These are phyloP conservation scores for Macrotis lagotis DNA, from an alignment of 2,113 vertebrate genomes.

Conservation along the genomic window DNA sequence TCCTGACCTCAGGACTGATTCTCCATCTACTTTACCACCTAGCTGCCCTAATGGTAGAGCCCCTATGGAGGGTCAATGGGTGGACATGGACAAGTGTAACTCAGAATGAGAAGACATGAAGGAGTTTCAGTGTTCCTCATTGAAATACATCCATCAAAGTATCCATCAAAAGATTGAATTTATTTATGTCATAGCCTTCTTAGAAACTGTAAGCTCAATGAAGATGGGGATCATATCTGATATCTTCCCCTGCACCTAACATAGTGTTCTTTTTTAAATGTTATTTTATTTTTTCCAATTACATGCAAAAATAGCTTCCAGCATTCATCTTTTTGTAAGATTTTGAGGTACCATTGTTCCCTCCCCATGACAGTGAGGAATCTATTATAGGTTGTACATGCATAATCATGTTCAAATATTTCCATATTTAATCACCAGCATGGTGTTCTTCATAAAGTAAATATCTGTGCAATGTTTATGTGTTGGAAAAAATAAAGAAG, in stretches of 20 bases:
- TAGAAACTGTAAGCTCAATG: neutral
- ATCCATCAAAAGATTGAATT: neutral
- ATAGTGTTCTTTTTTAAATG: neutral
- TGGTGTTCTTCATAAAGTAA: neutral
- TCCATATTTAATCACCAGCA: no score
- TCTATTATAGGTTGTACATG: no score
- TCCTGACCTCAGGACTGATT: no score
- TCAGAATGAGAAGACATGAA: neutral
- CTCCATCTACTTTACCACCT: no score
- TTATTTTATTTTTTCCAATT: no score
- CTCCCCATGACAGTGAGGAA: no score
- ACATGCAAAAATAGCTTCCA: no score
- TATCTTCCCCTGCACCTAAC: neutral
- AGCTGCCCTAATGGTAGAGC: no score
- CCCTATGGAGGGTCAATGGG: neutral
- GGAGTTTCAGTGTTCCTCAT: neutral
- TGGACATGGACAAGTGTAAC: neutral
- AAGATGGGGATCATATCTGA: neutral
- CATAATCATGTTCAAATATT: no score
- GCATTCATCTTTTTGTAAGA: no score
- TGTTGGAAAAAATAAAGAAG: neutral
- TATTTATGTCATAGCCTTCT: neutral
- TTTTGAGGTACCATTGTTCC: no score
- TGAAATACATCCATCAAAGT: neutral
- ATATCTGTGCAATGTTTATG: neutral